A percentile compares a stretch with the other conserved stretches of the same genome.
phyloP scores from a whole-genome alignment of 2,888 invertebrate genomes.

The Anoplius nigerrimus region DNA sequence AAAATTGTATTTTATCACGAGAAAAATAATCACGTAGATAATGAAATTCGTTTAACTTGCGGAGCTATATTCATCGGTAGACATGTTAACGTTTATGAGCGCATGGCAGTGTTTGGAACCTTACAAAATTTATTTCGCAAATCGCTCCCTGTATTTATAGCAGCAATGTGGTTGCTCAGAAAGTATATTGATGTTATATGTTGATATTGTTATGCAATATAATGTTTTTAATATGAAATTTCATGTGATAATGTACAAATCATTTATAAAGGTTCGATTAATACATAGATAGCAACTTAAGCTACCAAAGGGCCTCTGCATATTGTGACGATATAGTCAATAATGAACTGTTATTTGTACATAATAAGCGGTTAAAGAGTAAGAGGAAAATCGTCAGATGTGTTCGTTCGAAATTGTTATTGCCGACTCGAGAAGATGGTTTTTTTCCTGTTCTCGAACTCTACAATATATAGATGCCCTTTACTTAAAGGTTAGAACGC shows the following conservation, averaged over 20 bases:
- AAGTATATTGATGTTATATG: constrained; percentile 55
- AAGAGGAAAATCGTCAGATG: neutral
- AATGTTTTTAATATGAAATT: constrained; percentile 61
- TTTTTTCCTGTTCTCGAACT: constrained; percentile 17
- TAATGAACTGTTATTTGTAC: neutral
- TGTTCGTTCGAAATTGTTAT: neutral
- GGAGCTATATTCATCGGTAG: neutral
- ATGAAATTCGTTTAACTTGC: neutral
- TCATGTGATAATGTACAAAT: constrained; percentile 68
- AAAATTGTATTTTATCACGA: too few relatives aligned
- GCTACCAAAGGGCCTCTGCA: constrained; percentile 55
- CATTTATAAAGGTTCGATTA: constrained; percentile 57
- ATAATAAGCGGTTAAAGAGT: neutral
- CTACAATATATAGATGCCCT: constrained; percentile 46
- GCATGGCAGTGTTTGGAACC: constrained; percentile 22
- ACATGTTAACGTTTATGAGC: neutral
- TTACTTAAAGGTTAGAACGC: constrained; percentile 42
- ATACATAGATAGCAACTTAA: constrained; percentile 48
- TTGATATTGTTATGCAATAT: constrained; percentile 53
- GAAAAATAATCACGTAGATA: too few relatives aligned
- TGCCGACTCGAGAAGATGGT: constrained; percentile 14
- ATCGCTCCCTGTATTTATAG: constrained; percentile 10
- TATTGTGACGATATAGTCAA: constrained; percentile 31
- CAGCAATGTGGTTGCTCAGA: constrained; percentile 55
- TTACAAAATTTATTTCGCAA: constrained; percentile 18